A percentile compares a stretch with the other conserved stretches of the same genome.
phyloP scores from a whole-genome alignment of 2,888 invertebrate species.

The Notodonta ziczac region DNA sequence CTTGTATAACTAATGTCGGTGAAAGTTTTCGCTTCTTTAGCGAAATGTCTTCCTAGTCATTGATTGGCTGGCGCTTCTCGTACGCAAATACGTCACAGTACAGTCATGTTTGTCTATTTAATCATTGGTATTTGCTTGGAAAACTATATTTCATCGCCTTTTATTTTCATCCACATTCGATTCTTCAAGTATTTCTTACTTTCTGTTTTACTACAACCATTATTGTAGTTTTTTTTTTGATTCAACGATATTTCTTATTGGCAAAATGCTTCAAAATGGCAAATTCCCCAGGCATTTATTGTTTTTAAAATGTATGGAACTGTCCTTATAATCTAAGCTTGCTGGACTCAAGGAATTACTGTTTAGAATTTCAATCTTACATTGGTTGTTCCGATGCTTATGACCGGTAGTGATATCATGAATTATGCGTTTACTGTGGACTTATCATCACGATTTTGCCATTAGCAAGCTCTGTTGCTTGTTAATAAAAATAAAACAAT shows the following conservation, averaged over 20 bases:
- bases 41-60: conserved; percentile 35
- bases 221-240: too few species aligned
- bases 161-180: conserved; percentile 7
- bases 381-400: background rate
- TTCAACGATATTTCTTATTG: too few species aligned
- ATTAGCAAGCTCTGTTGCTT: conserved; percentile 4
- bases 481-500: background rate
- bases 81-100: conserved; percentile 17
- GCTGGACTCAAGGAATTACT: background rate
- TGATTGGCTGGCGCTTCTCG: conserved; percentile 27
- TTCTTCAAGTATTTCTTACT: too few species aligned
- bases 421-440: background rate
- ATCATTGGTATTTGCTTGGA: conserved; percentile 22
- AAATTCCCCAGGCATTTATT: too few species aligned
- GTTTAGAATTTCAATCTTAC: background rate
- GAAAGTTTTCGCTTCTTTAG: conserved; percentile 58
- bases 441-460: background rate
- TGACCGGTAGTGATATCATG: conserved; percentile 5
- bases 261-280: too few species aligned
- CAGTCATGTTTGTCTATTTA: conserved; percentile 22
- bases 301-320: too few species aligned
- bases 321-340: background rate
- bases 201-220: too few species aligned
- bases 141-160: conserved; percentile 12
- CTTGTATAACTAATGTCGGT: conserved; percentile 39